These are phyloP conservation scores for Elaeidobius kamerunicus DNA, from an alignment of 2,888 invertebrate species.

Conservation along the genomic window DNA sequence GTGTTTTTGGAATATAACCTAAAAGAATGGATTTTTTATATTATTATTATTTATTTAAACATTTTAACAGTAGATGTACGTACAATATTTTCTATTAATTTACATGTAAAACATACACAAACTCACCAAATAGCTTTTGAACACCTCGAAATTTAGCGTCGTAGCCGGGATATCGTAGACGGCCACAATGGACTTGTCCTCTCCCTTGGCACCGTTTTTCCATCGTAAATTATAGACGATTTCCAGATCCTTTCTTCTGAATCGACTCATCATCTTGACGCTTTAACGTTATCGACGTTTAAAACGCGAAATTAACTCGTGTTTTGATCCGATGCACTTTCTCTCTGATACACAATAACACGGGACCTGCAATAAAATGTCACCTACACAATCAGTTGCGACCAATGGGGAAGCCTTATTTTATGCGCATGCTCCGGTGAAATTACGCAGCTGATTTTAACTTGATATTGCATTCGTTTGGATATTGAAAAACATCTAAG, in stretches of 20 bases:
- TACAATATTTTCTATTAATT: too few relatives aligned
- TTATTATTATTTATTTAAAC: too few relatives aligned
- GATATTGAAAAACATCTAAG: too few relatives aligned
- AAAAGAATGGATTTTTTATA: neutral
- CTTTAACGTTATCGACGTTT: neutral
- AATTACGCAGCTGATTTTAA: conserved; percentile 30
- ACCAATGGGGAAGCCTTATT: neutral
- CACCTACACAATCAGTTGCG: neutral
- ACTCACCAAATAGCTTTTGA: conserved; percentile 51
- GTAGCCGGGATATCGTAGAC: conserved; percentile 48
- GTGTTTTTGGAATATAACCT: conserved; percentile 69
- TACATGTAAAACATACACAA: too few relatives aligned
- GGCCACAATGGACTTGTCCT: conserved; percentile 47
- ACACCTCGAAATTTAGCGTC: conserved; percentile 48
- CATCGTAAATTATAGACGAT: conserved; percentile 50
- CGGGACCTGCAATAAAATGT: neutral
- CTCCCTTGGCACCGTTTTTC: conserved; percentile 44
- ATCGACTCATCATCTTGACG: conserved; percentile 36
- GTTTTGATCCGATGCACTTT: conserved; percentile 19
- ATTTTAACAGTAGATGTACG: too few relatives aligned
- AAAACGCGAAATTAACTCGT: neutral
- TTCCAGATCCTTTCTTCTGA: conserved; percentile 42
- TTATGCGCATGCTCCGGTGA: conserved; percentile 12
- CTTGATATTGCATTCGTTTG: too few relatives aligned
- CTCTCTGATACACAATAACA: conserved; percentile 4